A percentile compares a stretch with the other conserved stretches of the same genome.
phyloP scores from a whole-genome alignment of 35 echinoderm and acorn worm species.

The Amphiura filiformis region DNA sequence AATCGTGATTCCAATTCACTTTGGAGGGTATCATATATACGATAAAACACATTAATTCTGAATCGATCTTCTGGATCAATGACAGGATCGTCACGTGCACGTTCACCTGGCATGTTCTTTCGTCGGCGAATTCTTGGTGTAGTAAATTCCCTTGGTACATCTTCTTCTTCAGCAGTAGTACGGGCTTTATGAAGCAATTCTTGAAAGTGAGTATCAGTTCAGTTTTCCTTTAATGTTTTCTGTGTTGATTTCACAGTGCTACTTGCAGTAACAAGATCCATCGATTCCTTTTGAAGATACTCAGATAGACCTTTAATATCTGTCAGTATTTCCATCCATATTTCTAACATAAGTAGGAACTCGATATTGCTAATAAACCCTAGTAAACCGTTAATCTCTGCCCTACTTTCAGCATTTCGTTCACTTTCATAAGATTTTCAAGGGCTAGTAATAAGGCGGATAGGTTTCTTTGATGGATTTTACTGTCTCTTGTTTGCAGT shows the following conservation, averaged over 20 bases:
- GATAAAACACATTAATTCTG: constrained; percentile 20
- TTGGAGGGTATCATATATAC: constrained; percentile 20
- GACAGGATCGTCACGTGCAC: constrained; percentile 1
- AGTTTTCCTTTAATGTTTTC: neutral
- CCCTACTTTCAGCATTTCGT: neutral
- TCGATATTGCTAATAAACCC: neutral
- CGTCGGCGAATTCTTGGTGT: constrained; percentile 3
- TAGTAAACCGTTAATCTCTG: neutral
- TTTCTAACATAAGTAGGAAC: neutral
- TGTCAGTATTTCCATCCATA: neutral
- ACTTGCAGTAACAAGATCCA: neutral
- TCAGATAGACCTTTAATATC: neutral
- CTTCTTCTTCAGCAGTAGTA: neutral
- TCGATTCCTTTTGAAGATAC: neutral
- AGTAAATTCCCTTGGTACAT: neutral
- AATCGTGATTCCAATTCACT: neutral
- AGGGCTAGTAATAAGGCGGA: neutral
- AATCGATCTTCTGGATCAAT: neutral
- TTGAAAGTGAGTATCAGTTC: neutral
- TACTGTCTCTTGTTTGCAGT: neutral
- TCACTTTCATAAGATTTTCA: neutral
- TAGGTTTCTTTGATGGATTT: neutral
- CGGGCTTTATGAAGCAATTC: neutral
- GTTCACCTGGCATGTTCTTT: neutral
- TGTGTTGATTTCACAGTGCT: neutral